Evolutionary conservation across 1,140 invertebrate species (phyloP).

Genomic region (Drosophila parabipectinata): DNA sequence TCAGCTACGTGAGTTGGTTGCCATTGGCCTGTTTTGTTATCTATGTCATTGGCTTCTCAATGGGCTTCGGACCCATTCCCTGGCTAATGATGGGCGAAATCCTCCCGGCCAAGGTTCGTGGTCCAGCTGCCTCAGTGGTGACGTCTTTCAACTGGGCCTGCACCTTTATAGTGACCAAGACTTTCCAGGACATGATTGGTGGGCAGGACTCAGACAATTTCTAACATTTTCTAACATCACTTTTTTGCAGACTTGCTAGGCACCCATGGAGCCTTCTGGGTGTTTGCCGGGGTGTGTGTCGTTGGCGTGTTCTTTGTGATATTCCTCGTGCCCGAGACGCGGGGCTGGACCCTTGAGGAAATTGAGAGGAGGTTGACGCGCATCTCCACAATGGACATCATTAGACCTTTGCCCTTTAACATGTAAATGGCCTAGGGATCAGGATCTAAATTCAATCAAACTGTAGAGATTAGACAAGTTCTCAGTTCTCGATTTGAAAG

Average conservation of each 20-base stretch:
- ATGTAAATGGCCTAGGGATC: constrained; percentile 62
- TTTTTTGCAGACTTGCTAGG: constrained; percentile 85
- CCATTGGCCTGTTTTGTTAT: constrained; percentile 92
- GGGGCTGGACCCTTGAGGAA: constrained; percentile 94
- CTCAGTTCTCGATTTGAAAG: no score
- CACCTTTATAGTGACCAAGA: constrained; percentile 95
- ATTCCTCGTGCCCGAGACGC: constrained; percentile 94
- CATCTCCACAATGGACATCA: constrained; percentile 91
- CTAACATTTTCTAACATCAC: not conserved
- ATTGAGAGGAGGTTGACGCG: constrained; percentile 92
- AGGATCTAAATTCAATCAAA: constrained; percentile 73
- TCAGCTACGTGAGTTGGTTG: constrained; percentile 89
- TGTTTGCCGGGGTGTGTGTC: constrained; percentile 91
- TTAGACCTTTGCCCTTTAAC: constrained; percentile 89
- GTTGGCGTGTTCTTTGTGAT: constrained; percentile 91
- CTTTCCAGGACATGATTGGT: constrained; percentile 89
- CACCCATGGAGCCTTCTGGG: constrained; percentile 91
- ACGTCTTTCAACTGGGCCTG: constrained; percentile 95
- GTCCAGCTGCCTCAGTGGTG: constrained; percentile 92
- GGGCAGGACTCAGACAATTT: not conserved
- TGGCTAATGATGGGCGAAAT: constrained; percentile 98
- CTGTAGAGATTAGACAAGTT: not conserved
- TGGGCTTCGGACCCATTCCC: constrained; percentile 96
- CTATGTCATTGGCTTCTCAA: constrained; percentile 94
- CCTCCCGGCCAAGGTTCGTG: constrained; percentile 91